Evolutionary conservation across 2,888 invertebrate species (phyloP), one percentile per base, ranked within the genome.

Genomic region (Hyalella azteca): DNA sequence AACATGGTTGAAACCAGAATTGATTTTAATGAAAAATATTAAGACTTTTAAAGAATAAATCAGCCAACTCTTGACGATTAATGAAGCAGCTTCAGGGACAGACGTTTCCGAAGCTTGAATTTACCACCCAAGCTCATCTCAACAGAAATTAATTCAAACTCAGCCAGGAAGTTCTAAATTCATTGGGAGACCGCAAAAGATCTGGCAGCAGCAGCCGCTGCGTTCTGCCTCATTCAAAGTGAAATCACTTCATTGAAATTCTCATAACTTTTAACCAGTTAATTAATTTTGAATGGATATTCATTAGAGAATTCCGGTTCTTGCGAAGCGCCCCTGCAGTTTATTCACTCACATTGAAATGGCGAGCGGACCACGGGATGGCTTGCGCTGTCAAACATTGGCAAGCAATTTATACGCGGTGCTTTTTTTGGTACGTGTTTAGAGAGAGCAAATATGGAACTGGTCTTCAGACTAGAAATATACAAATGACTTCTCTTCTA

Each of bases 231-330:
- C 36, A 15, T 11, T 13, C 36, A 22, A 1, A 36, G 66, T 36
- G 66, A 66, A 66, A 66, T 66, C 66, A 36, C 66, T 36, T 36
- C 66, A 66, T 66, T 66, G 66, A 19, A 36, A 66, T 19, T 66
- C 36, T 39, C 36, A 29, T 13, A 66, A 66, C 66, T 66, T 66
- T 66, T 66, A 66, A 66, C 66, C 66, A 66, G 66, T 36, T 66
- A 66, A 66, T 66, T 66, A 66, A 66, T 66, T 66, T 66, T 66
- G 66, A 66, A 66, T 66, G 36, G 66, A 66, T 66, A 66, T 66
- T 66, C 66, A 66, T 66, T 66, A 66, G 39, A 29, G 66, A 36
- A 32, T 36, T 66, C 29, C 3, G 19, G 9, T 66, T 66, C 39
- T 36, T 36, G 59, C 4, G 36, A 19, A 32, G 3, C 7, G 66